Conservation (phyloP, 2,888 invertebrate genomes). For the Crepidodera aurea region DNA sequence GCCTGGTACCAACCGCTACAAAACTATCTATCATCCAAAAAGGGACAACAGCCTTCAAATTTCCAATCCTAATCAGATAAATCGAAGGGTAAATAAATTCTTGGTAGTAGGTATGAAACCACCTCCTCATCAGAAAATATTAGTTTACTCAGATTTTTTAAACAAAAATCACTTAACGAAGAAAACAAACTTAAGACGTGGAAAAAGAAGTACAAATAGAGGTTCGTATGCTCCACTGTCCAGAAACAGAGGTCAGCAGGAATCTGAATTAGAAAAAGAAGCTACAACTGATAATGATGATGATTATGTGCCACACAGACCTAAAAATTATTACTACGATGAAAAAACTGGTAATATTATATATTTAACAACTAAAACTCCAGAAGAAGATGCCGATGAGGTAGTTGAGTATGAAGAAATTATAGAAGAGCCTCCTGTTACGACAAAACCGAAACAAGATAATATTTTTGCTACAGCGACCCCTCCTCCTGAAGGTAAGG, state of each 20-base stretch:
- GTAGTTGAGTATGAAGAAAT: conserved; percentile 50
- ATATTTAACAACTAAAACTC: conserved; percentile 54
- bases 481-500: conserved; percentile 49
- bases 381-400: conserved; percentile 44
- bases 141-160: conserved; percentile 50
- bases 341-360: conserved; percentile 56
- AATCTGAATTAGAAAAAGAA: conserved; percentile 33
- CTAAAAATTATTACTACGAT: conserved; percentile 58
- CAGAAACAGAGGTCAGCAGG: conserved; percentile 46
- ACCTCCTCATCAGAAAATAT: conserved; percentile 50
- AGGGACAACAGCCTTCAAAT: conserved; percentile 26
- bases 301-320: conserved; percentile 58
- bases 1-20: conserved; percentile 47
- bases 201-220: conserved; percentile 48
- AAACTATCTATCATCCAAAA: conserved; percentile 47
- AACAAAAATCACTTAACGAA: conserved; percentile 36
- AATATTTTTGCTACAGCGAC: conserved; percentile 47
- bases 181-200: conserved; percentile 39
- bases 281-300: conserved; percentile 51
- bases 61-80: conserved; percentile 12
- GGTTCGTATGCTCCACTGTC: conserved; percentile 51
- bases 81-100: conserved; percentile 50
- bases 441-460: conserved; percentile 45
- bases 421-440: conserved; percentile 38
- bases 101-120: conserved; percentile 58